phyloP scores from a whole-genome alignment of 1,140 invertebrate species.

The Drosophila lini region DNA sequence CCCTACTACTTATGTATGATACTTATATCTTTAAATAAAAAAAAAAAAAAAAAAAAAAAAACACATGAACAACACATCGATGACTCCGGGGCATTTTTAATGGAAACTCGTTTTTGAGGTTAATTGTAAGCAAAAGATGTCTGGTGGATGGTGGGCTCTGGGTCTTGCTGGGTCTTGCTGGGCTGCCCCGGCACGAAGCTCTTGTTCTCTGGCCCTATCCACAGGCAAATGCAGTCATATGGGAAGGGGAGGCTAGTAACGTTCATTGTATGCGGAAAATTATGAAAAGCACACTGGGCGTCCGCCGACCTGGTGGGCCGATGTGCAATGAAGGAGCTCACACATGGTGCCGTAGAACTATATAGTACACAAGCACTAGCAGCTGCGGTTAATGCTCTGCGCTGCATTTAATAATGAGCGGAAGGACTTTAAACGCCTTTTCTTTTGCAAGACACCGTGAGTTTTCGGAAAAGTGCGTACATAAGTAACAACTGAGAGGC shows the following conservation, averaged over 20 bases:
- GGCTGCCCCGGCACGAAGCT: conserved; percentile 8
- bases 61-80: conserved; percentile 54
- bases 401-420: conserved; percentile 71
- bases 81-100: conserved; percentile 83
- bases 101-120: conserved; percentile 84
- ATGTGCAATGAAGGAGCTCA: conserved; percentile 28
- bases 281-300: conserved; percentile 67
- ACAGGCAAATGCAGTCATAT: conserved; percentile 44
- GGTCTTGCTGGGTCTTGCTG: neutral
- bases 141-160: neutral
- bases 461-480: neutral
- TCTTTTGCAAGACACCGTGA: neutral
- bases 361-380: conserved; percentile 15
- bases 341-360: conserved; percentile 1
- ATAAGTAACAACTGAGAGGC: neutral
- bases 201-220: conserved; percentile 7
- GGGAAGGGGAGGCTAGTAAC: conserved; percentile 24
- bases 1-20: too few relatives aligned
- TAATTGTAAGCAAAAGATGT: conserved; percentile 82
- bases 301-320: conserved; percentile 24
- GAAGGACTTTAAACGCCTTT: conserved; percentile 59
- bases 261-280: conserved; percentile 67
- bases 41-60: too few relatives aligned
- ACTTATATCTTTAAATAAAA: too few relatives aligned
- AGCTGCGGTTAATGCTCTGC: conserved; percentile 63